These are phyloP conservation scores for Sebastes cheni DNA, from an alignment of 2,797 vertebrate species.

Conservation along the genomic window DNA sequence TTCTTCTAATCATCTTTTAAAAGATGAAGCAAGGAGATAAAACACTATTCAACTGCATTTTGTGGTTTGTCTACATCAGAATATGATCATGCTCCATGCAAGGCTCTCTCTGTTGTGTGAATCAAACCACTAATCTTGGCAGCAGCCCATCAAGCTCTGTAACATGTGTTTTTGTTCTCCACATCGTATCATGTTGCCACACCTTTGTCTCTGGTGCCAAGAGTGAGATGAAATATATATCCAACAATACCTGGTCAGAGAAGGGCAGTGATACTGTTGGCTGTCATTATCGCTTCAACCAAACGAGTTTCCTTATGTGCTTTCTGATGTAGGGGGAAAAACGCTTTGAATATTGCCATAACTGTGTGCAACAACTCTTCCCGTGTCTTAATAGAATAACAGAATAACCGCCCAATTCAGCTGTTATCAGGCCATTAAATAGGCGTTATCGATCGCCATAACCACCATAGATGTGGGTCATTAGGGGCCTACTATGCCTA, in stretches of 20 bases:
- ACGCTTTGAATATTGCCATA: neutral
- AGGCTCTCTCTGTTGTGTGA: neutral
- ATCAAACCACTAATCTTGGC: conserved; percentile 36
- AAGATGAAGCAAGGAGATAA: neutral
- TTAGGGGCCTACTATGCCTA: no score
- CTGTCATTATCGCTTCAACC: neutral
- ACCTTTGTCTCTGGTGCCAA: conserved; percentile 38
- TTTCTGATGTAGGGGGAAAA: neutral
- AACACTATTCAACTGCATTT: neutral
- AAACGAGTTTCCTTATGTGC: neutral
- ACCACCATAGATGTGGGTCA: no score
- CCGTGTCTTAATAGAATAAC: neutral
- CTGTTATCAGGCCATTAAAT: no score
- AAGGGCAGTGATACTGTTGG: conserved; percentile 12
- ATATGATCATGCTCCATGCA: neutral
- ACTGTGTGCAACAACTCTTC: neutral
- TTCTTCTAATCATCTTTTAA: conserved; percentile 4
- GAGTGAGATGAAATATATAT: conserved; percentile 37
- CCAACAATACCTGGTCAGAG: conserved; percentile 25
- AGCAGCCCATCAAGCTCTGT: conserved; percentile 23
- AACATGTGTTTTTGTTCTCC: conserved; percentile 46
- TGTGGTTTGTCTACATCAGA: neutral
- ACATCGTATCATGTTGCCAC: conserved; percentile 44
- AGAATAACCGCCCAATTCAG: no score
- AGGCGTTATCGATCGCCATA: no score